phyloP scores from a whole-genome alignment of 2,888 invertebrate species.

The Drosophila nr. fundita region DNA sequence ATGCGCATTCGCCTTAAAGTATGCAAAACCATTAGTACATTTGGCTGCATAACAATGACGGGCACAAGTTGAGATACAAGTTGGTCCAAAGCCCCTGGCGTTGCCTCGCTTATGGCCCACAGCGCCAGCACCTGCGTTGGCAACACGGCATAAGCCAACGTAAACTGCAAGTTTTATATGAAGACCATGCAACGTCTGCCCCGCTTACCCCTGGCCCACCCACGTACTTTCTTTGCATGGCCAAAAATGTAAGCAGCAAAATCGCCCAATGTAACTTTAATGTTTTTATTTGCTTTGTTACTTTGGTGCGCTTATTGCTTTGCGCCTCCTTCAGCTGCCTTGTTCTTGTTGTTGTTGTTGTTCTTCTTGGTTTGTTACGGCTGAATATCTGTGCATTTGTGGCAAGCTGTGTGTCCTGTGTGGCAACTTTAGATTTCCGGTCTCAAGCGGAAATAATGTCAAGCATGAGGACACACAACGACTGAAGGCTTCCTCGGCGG shows the following conservation, averaged over 20 bases:
- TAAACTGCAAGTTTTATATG: conserved; percentile 58
- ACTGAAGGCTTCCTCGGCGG: conserved; percentile 30
- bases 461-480: conserved; percentile 60
- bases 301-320: conserved; percentile 64
- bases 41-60: conserved; percentile 57
- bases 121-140: conserved; percentile 3
- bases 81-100: conserved; percentile 11
- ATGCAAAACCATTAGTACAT: conserved; percentile 69
- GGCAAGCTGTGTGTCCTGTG: conserved; percentile 43
- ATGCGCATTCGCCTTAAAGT: conserved; percentile 38
- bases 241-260: conserved; percentile 59
- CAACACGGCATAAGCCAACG: conserved; percentile 34
- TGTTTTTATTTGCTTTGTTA: conserved; percentile 71
- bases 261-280: conserved; percentile 70
- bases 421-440: conserved; percentile 70
- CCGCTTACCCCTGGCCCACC: not conserved
- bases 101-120: conserved; percentile 27
- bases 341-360: conserved; percentile 16
- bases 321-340: conserved; percentile 35
- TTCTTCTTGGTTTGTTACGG: conserved; percentile 16
- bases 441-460: conserved; percentile 69
- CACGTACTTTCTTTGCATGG: conserved; percentile 38
- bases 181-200: conserved; percentile 19
- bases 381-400: conserved; percentile 34
- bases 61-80: conserved; percentile 33